phyloP scores from a whole-genome alignment of 1,140 invertebrate species.

The Drosophila melanogaster region DNA sequence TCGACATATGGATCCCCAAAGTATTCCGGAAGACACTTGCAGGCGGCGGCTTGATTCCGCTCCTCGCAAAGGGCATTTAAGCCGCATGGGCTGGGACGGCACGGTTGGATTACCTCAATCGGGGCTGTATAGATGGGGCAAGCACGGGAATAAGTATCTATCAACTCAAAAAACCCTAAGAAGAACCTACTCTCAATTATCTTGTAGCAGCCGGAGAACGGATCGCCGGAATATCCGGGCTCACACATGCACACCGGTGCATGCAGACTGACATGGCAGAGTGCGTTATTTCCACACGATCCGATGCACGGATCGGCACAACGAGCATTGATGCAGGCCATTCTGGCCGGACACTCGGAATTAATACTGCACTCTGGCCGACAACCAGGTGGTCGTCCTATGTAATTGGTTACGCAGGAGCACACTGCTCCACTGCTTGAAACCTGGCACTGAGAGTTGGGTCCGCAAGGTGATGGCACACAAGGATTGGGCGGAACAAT shows the following conservation, averaged over 20 bases:
- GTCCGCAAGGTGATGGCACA: constrained; percentile 88
- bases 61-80: constrained; percentile 92
- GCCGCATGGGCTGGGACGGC: constrained; percentile 90
- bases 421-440: constrained; percentile 87
- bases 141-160: constrained; percentile 25
- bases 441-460: constrained; percentile 88
- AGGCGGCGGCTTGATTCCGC: constrained; percentile 88
- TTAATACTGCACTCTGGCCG: constrained; percentile 90
- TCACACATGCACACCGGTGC: constrained; percentile 89
- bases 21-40: constrained; percentile 89
- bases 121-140: constrained; percentile 76
- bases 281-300: constrained; percentile 89
- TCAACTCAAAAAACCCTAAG: background rate
- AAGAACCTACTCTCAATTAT: constrained; percentile 85
- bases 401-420: constrained; percentile 88
- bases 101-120: constrained; percentile 86
- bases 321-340: constrained; percentile 88
- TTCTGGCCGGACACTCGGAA: constrained; percentile 88
- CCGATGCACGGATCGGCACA: constrained; percentile 90
- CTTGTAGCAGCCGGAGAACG: constrained; percentile 88
- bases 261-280: constrained; percentile 89
- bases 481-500: constrained; percentile 85
- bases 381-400: constrained; percentile 90
- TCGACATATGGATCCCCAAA: constrained; percentile 90
- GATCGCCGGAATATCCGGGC: constrained; percentile 89